These are phyloP conservation scores for Pocillopora grandis DNA, from an alignment of 92 coral and sea anemone genomes.

Conservation along the genomic window DNA sequence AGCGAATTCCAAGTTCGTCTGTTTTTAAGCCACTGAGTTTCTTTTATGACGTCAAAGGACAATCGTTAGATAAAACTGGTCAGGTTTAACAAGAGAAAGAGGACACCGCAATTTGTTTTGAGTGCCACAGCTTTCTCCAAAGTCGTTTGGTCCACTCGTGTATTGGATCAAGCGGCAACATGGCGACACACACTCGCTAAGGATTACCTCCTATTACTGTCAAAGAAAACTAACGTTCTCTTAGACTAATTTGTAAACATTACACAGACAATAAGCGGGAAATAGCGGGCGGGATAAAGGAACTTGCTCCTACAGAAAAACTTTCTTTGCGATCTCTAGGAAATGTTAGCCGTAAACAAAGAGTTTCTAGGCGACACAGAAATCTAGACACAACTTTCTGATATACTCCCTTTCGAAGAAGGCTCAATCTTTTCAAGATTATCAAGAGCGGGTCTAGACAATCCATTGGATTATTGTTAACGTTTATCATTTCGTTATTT, in stretches of 20 bases:
- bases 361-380: not conserved
- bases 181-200: conserved; percentile 5
- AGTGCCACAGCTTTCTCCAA: not conserved
- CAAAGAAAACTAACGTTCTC: conserved; percentile 6
- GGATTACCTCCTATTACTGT: not conserved
- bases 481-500: not conserved
- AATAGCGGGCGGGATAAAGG: not conserved
- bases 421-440: not conserved
- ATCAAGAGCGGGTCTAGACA: not conserved
- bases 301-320: not conserved
- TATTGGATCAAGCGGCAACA: conserved; percentile 25
- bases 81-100: not conserved
- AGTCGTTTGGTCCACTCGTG: not conserved
- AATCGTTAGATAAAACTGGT: conserved; percentile 11
- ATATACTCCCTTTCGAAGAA: not conserved
- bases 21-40: not conserved
- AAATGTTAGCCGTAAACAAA: no score
- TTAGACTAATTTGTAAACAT: not conserved
- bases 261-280: not conserved
- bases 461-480: not conserved
- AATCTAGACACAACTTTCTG: not conserved
- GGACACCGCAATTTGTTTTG: not conserved
- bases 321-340: not conserved
- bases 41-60: not conserved
- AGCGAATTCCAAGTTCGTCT: not conserved